Base-by-base conservation (phyloP, 2,113 vertebrate genomes). In the Arvicanthis niloticus region DNA sequence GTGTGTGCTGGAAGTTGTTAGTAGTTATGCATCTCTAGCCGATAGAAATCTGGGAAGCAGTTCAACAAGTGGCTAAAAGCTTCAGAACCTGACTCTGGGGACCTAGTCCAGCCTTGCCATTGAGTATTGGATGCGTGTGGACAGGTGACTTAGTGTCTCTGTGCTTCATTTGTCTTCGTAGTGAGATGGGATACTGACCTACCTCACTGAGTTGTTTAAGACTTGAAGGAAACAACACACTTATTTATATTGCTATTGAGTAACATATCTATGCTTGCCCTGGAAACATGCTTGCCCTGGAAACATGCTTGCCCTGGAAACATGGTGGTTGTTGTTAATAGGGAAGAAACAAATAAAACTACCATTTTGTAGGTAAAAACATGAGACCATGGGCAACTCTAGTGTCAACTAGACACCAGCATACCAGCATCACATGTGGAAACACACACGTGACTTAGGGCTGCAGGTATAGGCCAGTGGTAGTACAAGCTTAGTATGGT, bases 131-230 rank as follows among this genome's bases (percentile, higher is more conserved):
- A 60, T 95, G 93, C 86, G 53, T 29, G 9, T 42, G 45, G 72
- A 45, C 15, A 68, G 76, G 72, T 29, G 68, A 40, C 85, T 58
- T 84, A 90, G 81, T 45, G 84, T 96, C 72, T 77, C 45, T 37
- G 80, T 42, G 72, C 87, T 90, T 88, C 2, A n/a, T 37, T 87
- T 95, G 91, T 88, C 78, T 94, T n/a, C 82, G 8, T 53, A 51
- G 48, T 60, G 65, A 93, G 85, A 88, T 58, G 15, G 58, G n/a
- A 65, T 51, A 3, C 42, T 62, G 81, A 67, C 22, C 22, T 62
- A 78, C 17, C 37, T 93, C n/a, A 29, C 1, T 73, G 21, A 8
- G 8, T 65, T 88, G 45, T 34, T 92, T 9, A 77, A 91, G 77
- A 97, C 91, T n/a, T 91, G 56, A 88, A 62, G 92, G 70, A 70